Evolutionary conservation across 2,113 vertebrate species (phyloP), one percentile per base, ranked within the genome.

Genomic region (Raja brachyura): DNA sequence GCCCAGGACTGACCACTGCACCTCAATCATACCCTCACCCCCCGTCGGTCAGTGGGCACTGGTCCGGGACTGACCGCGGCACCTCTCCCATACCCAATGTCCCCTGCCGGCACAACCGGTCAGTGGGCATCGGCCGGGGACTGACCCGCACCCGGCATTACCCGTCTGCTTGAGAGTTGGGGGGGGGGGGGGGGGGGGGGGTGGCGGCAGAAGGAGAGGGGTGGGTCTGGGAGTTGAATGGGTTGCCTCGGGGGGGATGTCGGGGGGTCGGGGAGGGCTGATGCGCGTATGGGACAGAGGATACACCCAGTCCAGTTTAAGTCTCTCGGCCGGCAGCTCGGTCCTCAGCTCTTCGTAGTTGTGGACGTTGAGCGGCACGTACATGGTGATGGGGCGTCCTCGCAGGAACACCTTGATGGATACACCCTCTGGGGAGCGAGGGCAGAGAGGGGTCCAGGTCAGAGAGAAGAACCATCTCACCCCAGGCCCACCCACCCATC

Each of bases 291-390:
- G 9, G 39, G 48, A 9, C 16, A 66, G 94, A 97, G 97, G 97
- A 98, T 98, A 98, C 98, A 98, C 98, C 98, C 98, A 98, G 93
- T 98, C 97, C 68, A 98, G 95, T 93, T 97, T 96, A 93, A 98
- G 96, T 77, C 96, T 97, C 95, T 98, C 97, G 0, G 96, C 94
- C 1, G 98, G 98, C 9, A 95, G 96, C 93, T 98, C 98, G 93
- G 97, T 97, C 94, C 96, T 97, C 94, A 98, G 96, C 77, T 98
- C 97, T 68, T 98, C 97, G 0, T 97, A 97, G 95, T 98, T 98
- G 93, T 96, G 96, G 94, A 98, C 96, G 94, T 97, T 97, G 3
- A 97, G 97, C 0, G 98, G 98, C 94, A 98, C 95, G 95, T 98
- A 98, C 98, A 98, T 98, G 93, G 98, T 98, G 93, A 98, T 98